Evolutionary conservation across 1,140 invertebrate species (phyloP).

Genomic region (Mamestra configurata): DNA sequence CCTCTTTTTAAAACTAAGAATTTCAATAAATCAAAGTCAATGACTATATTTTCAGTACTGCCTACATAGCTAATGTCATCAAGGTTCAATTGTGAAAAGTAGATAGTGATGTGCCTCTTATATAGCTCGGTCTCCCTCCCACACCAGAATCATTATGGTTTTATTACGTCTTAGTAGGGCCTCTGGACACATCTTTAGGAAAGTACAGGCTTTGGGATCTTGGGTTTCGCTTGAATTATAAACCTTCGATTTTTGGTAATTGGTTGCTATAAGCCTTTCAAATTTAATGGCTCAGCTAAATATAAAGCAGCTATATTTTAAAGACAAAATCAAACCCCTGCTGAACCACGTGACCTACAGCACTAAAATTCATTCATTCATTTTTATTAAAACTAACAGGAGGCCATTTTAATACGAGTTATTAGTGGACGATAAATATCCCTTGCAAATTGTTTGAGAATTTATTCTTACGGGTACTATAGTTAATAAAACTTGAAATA

Average conservation of each 20-base stretch:
- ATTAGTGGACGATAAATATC: neutral
- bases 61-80: too few species aligned
- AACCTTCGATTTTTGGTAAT: neutral
- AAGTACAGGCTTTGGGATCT: neutral
- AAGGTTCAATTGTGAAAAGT: too few species aligned
- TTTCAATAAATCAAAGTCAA: too few species aligned
- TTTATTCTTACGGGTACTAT: neutral
- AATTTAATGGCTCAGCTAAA: neutral
- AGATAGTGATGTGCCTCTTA: too few species aligned
- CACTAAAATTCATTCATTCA: slow-evolving; percentile 5
- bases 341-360: neutral
- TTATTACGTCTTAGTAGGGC: neutral
- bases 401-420: neutral
- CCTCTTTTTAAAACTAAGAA: too few species aligned
- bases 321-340: neutral
- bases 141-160: too few species aligned
- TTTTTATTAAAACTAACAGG: neutral
- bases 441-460: neutral
- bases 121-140: too few species aligned
- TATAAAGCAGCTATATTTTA: neutral
- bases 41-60: too few species aligned
- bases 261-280: neutral
- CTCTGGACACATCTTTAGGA: too few species aligned
- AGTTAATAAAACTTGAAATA: neutral
- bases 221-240: neutral